A percentile compares a stretch with the other conserved stretches of the same genome.
phyloP scores from a whole-genome alignment of 2,888 invertebrate genomes.

The Antheraea assamensis region DNA sequence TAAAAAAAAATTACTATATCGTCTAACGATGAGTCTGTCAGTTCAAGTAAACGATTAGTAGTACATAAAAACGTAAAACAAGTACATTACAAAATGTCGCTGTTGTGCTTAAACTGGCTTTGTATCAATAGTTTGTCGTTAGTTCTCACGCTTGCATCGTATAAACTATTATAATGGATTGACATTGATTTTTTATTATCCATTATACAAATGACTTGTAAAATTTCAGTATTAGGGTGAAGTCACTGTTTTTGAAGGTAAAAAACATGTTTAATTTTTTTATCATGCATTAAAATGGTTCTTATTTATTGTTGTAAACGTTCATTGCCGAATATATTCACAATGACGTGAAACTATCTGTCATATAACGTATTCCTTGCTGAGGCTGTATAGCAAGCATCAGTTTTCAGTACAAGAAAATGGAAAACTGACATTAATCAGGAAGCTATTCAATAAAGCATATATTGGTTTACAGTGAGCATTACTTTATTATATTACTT shows the following conservation, averaged over 20 bases:
- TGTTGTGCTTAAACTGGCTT: background rate
- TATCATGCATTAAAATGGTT: background rate
- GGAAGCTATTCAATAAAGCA: background rate
- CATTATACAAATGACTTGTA: background rate
- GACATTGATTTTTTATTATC: slow-evolving; percentile 35
- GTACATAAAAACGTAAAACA: slow-evolving; percentile 22
- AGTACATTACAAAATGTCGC: slow-evolving; percentile 38
- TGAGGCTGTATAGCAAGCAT: background rate
- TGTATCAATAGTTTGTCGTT: slow-evolving; percentile 21
- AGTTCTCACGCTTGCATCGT: slow-evolving; percentile 37
- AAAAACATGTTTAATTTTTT: background rate
- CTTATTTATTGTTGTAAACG: background rate
- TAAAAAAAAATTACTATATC: background rate
- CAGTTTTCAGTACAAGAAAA: background rate
- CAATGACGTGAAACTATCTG: background rate
- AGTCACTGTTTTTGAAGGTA: background rate
- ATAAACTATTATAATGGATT: slow-evolving; percentile 21
- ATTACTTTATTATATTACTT: no score
- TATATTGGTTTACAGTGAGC: no score
- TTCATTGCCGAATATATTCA: background rate
- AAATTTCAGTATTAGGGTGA: background rate
- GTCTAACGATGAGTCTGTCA: background rate
- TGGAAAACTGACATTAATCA: background rate
- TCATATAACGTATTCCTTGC: background rate
- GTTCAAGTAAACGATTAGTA: slow-evolving; percentile 19